Percentiles rank a stretch among this genome's conserved stretches.
phyloP scores from a whole-genome alignment of 1,140 invertebrate species.

The Euglossa dilemma region DNA sequence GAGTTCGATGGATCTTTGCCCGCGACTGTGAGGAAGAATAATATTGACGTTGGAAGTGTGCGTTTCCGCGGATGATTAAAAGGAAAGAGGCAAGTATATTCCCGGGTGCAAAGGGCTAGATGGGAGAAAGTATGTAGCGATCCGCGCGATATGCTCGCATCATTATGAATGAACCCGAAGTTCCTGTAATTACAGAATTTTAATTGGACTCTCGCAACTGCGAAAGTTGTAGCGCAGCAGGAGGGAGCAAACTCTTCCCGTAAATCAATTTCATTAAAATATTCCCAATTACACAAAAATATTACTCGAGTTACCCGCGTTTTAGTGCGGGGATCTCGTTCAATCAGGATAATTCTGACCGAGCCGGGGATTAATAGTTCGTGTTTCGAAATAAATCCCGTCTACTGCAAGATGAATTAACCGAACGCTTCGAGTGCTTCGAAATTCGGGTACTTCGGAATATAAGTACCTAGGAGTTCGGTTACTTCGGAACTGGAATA shows the following conservation, averaged over 20 bases:
- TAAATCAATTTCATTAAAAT: constrained; percentile 39
- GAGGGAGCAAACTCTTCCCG: background rate
- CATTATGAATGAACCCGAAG: constrained; percentile 37
- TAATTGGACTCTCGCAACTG: constrained; percentile 36
- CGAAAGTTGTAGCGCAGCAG: background rate
- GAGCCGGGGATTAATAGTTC: background rate
- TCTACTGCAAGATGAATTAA: background rate
- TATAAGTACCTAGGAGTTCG: no score
- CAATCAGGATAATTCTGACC: background rate
- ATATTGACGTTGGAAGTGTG: background rate
- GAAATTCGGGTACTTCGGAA: no score
- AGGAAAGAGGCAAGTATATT: background rate
- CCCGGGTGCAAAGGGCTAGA: background rate
- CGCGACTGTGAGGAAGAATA: no score
- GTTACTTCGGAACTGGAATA: no score
- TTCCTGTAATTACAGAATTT: constrained; percentile 45
- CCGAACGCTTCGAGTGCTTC: background rate
- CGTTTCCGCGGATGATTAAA: background rate
- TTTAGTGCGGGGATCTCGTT: background rate
- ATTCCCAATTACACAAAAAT: constrained; percentile 27
- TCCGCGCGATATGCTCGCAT: background rate
- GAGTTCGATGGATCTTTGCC: no score
- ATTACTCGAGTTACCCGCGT: background rate
- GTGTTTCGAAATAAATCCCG: background rate
- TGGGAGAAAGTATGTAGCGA: constrained; percentile 8